Evolutionary conservation across 2,797 vertebrate genomes (phyloP).

Genomic region (Crenuchus spilurus): DNA sequence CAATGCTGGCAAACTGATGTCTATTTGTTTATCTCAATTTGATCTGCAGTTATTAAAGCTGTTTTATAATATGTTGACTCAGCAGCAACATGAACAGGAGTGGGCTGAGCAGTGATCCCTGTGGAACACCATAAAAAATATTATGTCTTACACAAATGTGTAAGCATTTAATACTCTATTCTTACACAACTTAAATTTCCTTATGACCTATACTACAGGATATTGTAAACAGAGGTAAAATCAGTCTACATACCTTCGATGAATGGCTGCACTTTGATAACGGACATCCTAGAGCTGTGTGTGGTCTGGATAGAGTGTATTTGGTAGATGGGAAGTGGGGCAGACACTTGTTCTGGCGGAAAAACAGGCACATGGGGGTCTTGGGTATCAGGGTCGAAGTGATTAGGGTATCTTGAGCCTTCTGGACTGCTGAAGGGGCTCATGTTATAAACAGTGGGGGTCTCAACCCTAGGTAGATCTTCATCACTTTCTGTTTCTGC

Average conservation of each 20-base stretch:
- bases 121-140: not conserved
- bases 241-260: conserved; percentile 45
- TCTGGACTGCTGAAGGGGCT: conserved; percentile 50
- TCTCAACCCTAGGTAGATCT: conserved; percentile 70
- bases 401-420: conserved; percentile 4
- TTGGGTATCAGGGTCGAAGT: conserved; percentile 11
- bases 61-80: not conserved
- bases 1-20: not conserved
- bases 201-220: not conserved
- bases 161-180: not conserved
- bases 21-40: not conserved
- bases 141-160: not conserved
- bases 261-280: conserved; percentile 62
- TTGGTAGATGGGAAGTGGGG: conserved; percentile 44
- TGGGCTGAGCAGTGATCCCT: not conserved
- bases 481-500: conserved; percentile 76
- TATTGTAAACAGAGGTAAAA: not conserved
- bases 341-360: conserved; percentile 4
- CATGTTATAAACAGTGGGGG: conserved; percentile 58
- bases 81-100: not conserved
- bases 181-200: not conserved
- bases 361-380: conserved; percentile 48
- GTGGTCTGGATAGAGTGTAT: conserved; percentile 23
- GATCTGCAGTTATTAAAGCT: not conserved
- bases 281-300: conserved; percentile 43